These are phyloP conservation scores for Zosterops japonicus DNA, from an alignment of 2,113 vertebrate species.

Conservation along the genomic window DNA sequence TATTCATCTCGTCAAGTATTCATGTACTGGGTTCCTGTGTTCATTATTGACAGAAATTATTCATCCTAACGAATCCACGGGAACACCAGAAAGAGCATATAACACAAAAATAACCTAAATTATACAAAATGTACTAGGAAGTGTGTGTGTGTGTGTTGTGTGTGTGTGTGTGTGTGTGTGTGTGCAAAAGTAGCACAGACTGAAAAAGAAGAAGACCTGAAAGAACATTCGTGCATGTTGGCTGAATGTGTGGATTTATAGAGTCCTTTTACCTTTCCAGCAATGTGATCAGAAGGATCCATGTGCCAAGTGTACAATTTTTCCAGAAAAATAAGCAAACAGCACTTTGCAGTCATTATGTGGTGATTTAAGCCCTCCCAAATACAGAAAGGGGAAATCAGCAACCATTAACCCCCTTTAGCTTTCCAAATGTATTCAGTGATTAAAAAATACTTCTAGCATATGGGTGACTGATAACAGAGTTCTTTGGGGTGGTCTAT, in stretches of 20 bases:
- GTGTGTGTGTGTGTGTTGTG: background rate
- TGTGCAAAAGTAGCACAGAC: background rate
- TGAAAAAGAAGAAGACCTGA: background rate
- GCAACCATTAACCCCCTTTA: background rate
- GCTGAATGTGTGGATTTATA: background rate
- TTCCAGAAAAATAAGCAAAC: constrained; percentile 1
- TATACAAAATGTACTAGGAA: constrained; percentile 45
- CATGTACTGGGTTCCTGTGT: constrained; percentile 60
- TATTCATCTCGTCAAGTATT: constrained; percentile 72
- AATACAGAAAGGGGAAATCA: background rate
- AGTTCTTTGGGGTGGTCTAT: background rate
- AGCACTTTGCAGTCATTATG: background rate
- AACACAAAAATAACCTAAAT: constrained; percentile 60
- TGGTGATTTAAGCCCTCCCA: background rate
- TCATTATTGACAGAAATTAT: constrained; percentile 72
- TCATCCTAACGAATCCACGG: constrained; percentile 62
- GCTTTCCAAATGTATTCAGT: background rate
- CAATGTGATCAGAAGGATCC: background rate
- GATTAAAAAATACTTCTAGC: background rate
- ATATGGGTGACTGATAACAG: background rate
- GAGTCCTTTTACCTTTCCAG: background rate
- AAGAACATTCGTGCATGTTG: background rate
- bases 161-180: too few relatives aligned
- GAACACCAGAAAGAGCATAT: constrained; percentile 49
- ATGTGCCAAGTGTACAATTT: background rate